Percentiles rank a stretch among this genome's conserved stretches.
phyloP scores from a whole-genome alignment of 1,140 invertebrate genomes.

The Aphelinus certus region DNA sequence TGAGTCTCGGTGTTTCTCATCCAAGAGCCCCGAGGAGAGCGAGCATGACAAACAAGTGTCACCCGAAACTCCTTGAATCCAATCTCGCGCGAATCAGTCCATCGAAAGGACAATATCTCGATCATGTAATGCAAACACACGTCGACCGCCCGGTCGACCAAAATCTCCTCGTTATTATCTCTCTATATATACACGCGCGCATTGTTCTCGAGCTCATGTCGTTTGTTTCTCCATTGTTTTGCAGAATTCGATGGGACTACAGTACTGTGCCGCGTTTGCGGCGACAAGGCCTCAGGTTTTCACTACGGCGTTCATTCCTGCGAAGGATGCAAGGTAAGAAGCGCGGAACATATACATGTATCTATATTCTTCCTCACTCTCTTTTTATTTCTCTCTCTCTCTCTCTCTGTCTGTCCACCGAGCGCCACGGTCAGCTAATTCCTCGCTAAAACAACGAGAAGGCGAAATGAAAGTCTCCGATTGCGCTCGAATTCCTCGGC shows the following conservation, averaged over 20 bases:
- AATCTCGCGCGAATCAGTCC: no score
- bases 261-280: slow-evolving; percentile 97
- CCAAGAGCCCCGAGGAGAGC: no score
- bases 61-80: no score
- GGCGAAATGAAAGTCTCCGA: not conserved
- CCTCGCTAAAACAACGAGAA: slow-evolving; percentile 1
- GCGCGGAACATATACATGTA: not conserved
- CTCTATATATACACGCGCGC: no score
- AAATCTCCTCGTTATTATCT: no score
- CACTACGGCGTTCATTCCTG: slow-evolving; percentile 99
- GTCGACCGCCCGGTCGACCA: no score
- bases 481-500: not conserved
- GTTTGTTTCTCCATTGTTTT: slow-evolving; percentile 66
- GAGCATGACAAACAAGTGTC: no score
- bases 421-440: slow-evolving; percentile 18
- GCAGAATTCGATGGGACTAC: slow-evolving; percentile 99
- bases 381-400: no score
- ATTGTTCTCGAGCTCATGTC: not conserved
- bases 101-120: no score
- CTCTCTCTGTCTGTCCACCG: no score
- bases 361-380: not conserved
- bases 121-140: no score
- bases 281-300: slow-evolving; percentile 98
- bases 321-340: slow-evolving; percentile 98
- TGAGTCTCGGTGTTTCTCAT: no score